Conservation (phyloP, 1,140 invertebrate species). For the Tetraneura akinire region DNA sequence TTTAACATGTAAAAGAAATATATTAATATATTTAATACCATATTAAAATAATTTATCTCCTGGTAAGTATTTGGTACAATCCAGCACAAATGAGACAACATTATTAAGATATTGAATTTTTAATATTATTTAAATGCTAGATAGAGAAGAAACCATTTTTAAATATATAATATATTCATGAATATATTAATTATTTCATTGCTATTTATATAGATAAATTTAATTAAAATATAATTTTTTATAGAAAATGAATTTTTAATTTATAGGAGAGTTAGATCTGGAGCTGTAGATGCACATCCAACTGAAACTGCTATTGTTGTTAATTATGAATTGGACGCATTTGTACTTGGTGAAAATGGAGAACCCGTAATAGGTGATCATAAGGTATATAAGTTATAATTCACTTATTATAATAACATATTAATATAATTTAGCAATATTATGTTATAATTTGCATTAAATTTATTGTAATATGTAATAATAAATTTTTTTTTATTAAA, state of each 20-base stretch:
- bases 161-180: background rate
- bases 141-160: background rate
- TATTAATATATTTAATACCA: background rate
- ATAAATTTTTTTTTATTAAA: too few relatives aligned
- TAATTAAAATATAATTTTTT: too few relatives aligned
- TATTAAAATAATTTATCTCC: too few relatives aligned
- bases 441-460: too few relatives aligned
- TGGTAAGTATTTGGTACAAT: too few relatives aligned
- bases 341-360: conserved; percentile 79
- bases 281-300: conserved; percentile 86
- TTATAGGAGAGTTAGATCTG: conserved; percentile 71
- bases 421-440: too few relatives aligned
- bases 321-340: conserved; percentile 85
- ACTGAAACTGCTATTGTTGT: conserved; percentile 87
- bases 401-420: too few relatives aligned
- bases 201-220: background rate
- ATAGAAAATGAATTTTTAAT: too few relatives aligned
- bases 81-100: too few relatives aligned
- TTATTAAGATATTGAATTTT: background rate
- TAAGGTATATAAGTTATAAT: conserved; percentile 63
- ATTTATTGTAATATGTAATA: too few relatives aligned
- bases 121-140: background rate
- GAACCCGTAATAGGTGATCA: conserved; percentile 83
- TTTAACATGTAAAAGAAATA: too few relatives aligned
- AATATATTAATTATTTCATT: background rate